Evolutionary conservation across 2,888 invertebrate species (phyloP).

Genomic region (Congeria kusceri): DNA sequence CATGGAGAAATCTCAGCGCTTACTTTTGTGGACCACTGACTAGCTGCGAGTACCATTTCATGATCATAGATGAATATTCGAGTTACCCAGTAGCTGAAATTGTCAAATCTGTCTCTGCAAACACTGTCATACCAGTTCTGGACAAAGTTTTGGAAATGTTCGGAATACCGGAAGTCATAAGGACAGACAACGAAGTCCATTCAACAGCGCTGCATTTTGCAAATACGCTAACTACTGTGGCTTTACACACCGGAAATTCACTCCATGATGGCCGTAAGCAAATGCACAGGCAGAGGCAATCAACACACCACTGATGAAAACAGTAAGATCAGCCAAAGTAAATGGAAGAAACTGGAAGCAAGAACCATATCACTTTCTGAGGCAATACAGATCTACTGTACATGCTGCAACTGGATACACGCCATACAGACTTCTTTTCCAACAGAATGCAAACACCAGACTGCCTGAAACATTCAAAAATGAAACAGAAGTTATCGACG

Average conservation of each 20-base stretch:
- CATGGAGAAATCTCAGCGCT: too few relatives aligned
- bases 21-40: too few relatives aligned
- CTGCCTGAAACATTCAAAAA: neutral
- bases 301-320: constrained; percentile 38
- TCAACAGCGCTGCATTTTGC: neutral
- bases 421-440: neutral
- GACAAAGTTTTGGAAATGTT: constrained; percentile 12
- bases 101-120: too few relatives aligned
- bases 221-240: constrained; percentile 17
- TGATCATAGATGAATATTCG: too few relatives aligned
- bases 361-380: constrained; percentile 15
- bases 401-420: too few relatives aligned
- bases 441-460: neutral
- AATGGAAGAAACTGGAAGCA: too few relatives aligned
- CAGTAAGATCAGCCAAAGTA: constrained; percentile 21
- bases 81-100: too few relatives aligned
- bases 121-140: constrained; percentile 22
- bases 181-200: constrained; percentile 23
- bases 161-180: neutral
- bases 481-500: neutral
- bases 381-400: too few relatives aligned
- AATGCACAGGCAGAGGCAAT: constrained; percentile 30
- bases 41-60: constrained; percentile 30
- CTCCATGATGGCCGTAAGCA: constrained; percentile 21
- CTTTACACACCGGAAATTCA: constrained; percentile 22